Percentiles rank a stretch among this genome's conserved stretches.
These are phyloP conservation scores for Cephus pygmeus DNA, from an alignment of 2,888 invertebrate species.

Conservation along the genomic window DNA sequence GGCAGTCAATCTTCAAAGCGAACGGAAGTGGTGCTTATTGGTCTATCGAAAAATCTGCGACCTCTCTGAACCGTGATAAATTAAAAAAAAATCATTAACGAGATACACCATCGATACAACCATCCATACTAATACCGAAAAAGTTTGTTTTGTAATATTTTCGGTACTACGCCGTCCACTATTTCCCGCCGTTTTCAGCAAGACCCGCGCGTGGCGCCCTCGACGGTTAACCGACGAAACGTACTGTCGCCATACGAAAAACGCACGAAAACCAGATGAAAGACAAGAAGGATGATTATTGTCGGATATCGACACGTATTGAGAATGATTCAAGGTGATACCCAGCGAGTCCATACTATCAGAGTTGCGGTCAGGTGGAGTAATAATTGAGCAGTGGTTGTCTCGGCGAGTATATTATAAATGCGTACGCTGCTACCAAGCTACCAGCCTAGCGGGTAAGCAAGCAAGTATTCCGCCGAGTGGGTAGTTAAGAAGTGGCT, in stretches of 20 bases:
- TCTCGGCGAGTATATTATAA: constrained; percentile 53
- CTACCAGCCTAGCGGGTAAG: not conserved
- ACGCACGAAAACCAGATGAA: not conserved
- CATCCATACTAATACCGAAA: not conserved
- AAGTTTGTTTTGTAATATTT: not conserved
- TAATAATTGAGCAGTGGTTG: constrained; percentile 55
- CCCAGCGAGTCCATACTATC: constrained; percentile 4
- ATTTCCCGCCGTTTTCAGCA: not conserved
- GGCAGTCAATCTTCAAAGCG: not conserved
- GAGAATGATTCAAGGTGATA: not conserved
- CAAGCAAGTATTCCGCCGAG: constrained; percentile 19
- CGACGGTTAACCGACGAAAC: not conserved
- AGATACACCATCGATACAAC: not conserved
- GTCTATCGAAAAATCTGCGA: not conserved
- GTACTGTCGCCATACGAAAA: not conserved
- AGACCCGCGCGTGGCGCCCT: not conserved
- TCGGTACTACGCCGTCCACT: not conserved
- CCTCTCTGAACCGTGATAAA: not conserved
- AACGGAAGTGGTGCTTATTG: not conserved
- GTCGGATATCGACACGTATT: not conserved
- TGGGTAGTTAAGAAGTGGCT: constrained; percentile 59
- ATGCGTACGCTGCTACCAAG: constrained; percentile 48
- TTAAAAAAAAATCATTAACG: not conserved
- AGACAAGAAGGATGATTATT: not conserved
- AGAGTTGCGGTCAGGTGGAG: constrained; percentile 48